phyloP scores from a whole-genome alignment of 2,888 invertebrate genomes.

The Drosophila glabriapex region DNA sequence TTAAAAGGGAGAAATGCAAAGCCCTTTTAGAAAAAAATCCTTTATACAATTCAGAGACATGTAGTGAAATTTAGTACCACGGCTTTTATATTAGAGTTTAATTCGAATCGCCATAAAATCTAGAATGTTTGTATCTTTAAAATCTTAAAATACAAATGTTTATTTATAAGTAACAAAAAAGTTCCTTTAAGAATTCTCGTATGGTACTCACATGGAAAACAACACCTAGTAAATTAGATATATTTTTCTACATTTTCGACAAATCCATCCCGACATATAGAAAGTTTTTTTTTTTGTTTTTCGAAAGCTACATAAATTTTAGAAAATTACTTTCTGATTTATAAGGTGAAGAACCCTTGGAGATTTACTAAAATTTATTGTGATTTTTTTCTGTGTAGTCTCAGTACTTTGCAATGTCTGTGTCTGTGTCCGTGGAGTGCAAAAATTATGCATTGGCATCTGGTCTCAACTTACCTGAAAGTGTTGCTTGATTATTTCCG shows the following conservation, averaged over 20 bases:
- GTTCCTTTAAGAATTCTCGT: neutral
- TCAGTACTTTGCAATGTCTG: constrained; percentile 37
- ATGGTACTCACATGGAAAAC: neutral
- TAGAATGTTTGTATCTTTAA: neutral
- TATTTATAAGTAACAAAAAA: neutral
- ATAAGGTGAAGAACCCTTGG: neutral
- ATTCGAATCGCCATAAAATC: neutral
- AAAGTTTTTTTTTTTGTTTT: too few relatives aligned
- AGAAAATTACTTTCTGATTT: neutral
- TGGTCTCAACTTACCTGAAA: constrained; percentile 83
- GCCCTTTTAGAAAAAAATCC: neutral
- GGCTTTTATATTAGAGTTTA: neutral
- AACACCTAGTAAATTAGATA: too few relatives aligned
- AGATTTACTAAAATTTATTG: neutral
- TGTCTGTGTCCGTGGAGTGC: constrained; percentile 4
- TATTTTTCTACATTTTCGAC: too few relatives aligned
- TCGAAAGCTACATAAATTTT: neutral
- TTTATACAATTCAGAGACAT: neutral
- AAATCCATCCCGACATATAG: too few relatives aligned
- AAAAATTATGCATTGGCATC: constrained; percentile 23
- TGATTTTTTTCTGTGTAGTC: neutral
- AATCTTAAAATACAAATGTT: neutral
- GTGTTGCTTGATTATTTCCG: constrained; percentile 86
- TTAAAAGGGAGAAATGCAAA: neutral
- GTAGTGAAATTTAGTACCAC: neutral